These are phyloP conservation scores for Pipistrellus pygmaeus DNA, from an alignment of 2,797 vertebrate species.

Conservation along the genomic window DNA sequence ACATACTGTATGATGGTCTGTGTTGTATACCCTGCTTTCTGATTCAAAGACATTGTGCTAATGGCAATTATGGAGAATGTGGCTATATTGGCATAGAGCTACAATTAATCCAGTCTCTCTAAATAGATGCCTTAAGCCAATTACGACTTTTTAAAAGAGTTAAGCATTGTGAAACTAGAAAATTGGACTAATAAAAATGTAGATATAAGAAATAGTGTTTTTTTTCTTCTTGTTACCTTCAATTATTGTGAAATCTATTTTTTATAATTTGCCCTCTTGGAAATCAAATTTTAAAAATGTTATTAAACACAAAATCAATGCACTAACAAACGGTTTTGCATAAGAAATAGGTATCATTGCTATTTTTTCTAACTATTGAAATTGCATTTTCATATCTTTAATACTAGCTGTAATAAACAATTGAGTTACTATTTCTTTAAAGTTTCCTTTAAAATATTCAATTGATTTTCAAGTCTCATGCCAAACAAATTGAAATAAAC, in stretches of 20 bases:
- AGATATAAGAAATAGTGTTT: not conserved
- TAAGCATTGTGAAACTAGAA: not conserved
- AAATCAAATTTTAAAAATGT: not conserved
- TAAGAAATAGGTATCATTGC: not conserved
- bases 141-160: not conserved
- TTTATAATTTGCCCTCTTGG: not conserved
- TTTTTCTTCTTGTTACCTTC: not conserved
- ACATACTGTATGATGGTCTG: not conserved
- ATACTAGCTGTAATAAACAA: not conserved
- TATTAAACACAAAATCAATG: not conserved
- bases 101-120: not conserved
- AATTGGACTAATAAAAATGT: not conserved
- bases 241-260: not conserved
- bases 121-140: not conserved
- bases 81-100: not conserved
- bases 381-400: not conserved
- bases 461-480: not conserved
- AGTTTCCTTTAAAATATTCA: not conserved
- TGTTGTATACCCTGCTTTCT: not conserved
- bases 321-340: not conserved
- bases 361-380: not conserved
- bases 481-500: not conserved
- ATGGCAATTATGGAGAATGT: not conserved
- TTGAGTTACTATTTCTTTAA: not conserved
- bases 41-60: not conserved